Conservation (phyloP, 2,888 invertebrate species). For the Melikaiella ostensackeni region DNA sequence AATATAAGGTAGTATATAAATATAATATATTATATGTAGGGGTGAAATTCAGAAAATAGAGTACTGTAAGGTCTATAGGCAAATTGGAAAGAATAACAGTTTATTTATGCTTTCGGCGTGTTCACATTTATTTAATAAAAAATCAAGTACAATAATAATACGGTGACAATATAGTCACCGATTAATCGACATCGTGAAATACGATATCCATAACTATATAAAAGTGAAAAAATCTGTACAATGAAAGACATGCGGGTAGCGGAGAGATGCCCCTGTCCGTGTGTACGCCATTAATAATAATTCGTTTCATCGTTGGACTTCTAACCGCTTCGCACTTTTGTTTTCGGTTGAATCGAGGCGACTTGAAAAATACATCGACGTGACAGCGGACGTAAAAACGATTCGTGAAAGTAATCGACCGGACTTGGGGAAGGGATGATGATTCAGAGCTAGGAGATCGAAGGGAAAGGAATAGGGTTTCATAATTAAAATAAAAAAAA, state of each 20-base stretch:
- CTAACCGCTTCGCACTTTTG: constrained; percentile 57
- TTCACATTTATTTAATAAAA: constrained; percentile 77
- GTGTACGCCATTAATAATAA: constrained; percentile 59
- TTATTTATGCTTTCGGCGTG: constrained; percentile 67
- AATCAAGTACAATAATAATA: constrained; percentile 76
- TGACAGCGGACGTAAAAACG: constrained; percentile 66
- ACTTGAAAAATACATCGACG: constrained; percentile 56
- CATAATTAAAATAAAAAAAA: constrained; percentile 51
- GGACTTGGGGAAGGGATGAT: constrained; percentile 59
- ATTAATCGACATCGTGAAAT: constrained; percentile 70
- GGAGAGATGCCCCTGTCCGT: constrained; percentile 76
- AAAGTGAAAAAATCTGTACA: constrained; percentile 78
- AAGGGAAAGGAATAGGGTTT: constrained; percentile 63
- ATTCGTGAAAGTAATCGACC: constrained; percentile 65
- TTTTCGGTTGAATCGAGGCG: constrained; percentile 51
- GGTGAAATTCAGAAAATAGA: no score
- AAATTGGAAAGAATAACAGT: constrained; percentile 43
- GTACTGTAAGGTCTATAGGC: neutral
- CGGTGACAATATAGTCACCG: constrained; percentile 67
- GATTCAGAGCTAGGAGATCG: constrained; percentile 48
- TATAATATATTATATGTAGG: no score
- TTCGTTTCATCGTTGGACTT: constrained; percentile 55
- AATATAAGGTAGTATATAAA: no score
- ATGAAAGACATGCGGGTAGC: constrained; percentile 78
- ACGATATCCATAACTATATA: constrained; percentile 74